These are phyloP conservation scores for Drosophila grimshawi DNA, from an alignment of 1,140 invertebrate genomes.

Conservation along the genomic window DNA sequence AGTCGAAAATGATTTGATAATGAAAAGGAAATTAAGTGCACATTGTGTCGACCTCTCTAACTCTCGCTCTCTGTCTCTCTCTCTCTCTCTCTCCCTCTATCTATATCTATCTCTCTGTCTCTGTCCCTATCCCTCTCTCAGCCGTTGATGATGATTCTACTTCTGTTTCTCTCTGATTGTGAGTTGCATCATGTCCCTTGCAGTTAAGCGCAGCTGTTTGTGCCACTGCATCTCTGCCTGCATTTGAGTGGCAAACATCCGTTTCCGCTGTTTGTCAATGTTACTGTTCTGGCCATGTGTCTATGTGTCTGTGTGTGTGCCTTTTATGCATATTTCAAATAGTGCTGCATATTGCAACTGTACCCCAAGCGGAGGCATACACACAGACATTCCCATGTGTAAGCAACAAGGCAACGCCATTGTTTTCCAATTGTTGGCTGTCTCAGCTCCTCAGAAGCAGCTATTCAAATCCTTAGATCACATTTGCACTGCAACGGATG, in stretches of 20 bases:
- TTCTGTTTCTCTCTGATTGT: neutral
- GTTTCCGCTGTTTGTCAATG: slow-evolving; percentile 55
- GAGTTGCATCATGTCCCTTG: slow-evolving; percentile 4
- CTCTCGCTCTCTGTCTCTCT: neutral
- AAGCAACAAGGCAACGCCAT: slow-evolving; percentile 24
- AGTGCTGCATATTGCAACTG: slow-evolving; percentile 47
- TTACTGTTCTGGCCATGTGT: slow-evolving; percentile 27
- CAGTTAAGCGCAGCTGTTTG: slow-evolving; percentile 19
- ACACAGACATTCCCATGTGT: slow-evolving; percentile 36
- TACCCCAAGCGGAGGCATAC: slow-evolving; percentile 20
- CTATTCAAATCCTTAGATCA: slow-evolving; percentile 11
- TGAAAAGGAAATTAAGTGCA: slow-evolving; percentile 66
- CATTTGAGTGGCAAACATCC: slow-evolving; percentile 64
- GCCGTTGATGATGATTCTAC: too few relatives aligned
- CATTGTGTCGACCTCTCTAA: slow-evolving; percentile 2
- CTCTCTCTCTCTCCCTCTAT: neutral
- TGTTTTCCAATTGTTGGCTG: slow-evolving; percentile 37
- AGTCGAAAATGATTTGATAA: slow-evolving; percentile 62
- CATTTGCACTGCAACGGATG: slow-evolving; percentile 3
- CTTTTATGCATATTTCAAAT: slow-evolving; percentile 55
- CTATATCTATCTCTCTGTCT: neutral
- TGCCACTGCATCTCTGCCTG: slow-evolving; percentile 33
- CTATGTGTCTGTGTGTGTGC: slow-evolving; percentile 9
- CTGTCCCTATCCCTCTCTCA: neutral
- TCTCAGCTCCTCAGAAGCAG: neutral